These are phyloP conservation scores for Melieria omissa DNA, from an alignment of 2,888 invertebrate species.

Conservation along the genomic window DNA sequence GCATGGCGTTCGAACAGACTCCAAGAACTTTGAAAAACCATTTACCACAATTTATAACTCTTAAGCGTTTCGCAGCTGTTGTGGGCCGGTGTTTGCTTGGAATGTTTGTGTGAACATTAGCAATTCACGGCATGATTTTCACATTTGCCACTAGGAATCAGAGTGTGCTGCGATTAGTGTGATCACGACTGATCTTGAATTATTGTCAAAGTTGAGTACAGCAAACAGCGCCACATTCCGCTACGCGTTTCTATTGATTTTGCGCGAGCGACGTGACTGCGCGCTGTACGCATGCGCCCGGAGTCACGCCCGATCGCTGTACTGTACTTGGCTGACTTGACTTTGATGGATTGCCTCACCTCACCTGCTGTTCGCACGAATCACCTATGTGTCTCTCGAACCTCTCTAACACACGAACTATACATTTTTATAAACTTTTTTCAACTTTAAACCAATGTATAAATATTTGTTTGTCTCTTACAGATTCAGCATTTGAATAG, in stretches of 20 bases:
- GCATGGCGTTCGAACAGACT: not conserved
- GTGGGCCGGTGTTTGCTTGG: not conserved
- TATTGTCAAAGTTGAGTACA: conserved; percentile 34
- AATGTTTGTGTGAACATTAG: not conserved
- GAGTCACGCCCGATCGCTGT: not conserved
- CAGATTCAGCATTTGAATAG: too few species aligned
- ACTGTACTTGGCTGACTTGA: conserved; percentile 13
- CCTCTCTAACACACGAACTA: too few species aligned
- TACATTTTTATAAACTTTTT: too few species aligned
- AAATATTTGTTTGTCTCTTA: too few species aligned
- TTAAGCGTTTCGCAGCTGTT: not conserved
- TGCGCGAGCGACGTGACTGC: too few species aligned
- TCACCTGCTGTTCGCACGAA: conserved; percentile 17
- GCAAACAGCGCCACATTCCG: too few species aligned
- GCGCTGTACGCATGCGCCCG: too few species aligned
- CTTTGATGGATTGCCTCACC: conserved; percentile 20
- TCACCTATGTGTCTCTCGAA: not conserved
- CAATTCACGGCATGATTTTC: conserved; percentile 46
- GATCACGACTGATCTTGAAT: conserved; percentile 50
- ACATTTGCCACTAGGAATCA: conserved; percentile 44
- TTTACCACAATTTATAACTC: not conserved
- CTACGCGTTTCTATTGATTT: too few species aligned
- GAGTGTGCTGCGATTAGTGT: conserved; percentile 43
- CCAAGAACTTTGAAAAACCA: not conserved
- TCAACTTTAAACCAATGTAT: too few species aligned